These are phyloP conservation scores for Oryctes rhinoceros DNA, from an alignment of 1,140 invertebrate genomes.

Conservation along the genomic window DNA sequence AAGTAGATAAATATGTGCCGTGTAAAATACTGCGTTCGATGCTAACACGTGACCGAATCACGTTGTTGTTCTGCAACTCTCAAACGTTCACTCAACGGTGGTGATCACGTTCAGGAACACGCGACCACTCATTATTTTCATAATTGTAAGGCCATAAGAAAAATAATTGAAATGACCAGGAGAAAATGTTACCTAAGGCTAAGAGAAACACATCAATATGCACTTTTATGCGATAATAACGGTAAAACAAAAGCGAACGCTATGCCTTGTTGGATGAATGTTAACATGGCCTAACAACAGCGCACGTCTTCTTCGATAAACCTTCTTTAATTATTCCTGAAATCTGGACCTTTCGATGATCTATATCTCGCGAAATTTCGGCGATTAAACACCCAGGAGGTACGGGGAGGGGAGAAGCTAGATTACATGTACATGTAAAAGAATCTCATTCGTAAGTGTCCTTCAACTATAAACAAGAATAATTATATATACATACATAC, in stretches of 20 bases:
- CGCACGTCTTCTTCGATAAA: too few species aligned
- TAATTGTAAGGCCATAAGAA: slow-evolving; percentile 8
- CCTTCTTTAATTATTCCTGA: too few species aligned
- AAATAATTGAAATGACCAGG: neutral
- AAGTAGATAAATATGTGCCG: neutral
- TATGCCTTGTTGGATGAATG: neutral
- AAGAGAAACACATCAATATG: neutral
- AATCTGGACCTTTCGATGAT: neutral
- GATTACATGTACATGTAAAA: neutral
- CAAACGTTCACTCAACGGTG: neutral
- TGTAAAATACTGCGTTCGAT: neutral
- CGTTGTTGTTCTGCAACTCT: neutral
- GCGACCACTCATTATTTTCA: neutral
- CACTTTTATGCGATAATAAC: slow-evolving; percentile 10
- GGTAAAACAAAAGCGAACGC: neutral
- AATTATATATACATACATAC: slow-evolving; percentile 13
- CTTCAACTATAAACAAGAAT: slow-evolving; percentile 36
- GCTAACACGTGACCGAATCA: neutral
- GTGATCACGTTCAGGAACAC: neutral
- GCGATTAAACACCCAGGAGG: neutral
- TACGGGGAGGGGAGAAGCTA: neutral
- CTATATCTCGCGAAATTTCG: neutral
- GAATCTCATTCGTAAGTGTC: neutral
- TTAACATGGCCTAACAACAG: neutral
- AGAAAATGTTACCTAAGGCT: slow-evolving; percentile 16